Evolutionary conservation across 2,113 vertebrate species (phyloP), one percentile per base, ranked within the genome.

Genomic region (Reinhardtius hippoglossoides): DNA sequence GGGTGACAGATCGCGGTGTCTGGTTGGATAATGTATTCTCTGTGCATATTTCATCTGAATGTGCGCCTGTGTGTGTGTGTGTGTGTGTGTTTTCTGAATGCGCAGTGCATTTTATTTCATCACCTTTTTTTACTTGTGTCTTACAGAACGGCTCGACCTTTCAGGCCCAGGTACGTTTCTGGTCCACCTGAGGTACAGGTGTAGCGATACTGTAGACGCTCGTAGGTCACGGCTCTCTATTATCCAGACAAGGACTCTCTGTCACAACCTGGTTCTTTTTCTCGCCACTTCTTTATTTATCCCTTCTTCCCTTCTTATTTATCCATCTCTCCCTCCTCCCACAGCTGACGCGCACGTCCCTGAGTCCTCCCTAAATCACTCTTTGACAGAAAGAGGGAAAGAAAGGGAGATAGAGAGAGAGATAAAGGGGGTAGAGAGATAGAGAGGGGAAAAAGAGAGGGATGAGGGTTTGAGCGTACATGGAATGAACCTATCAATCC

Each of bases 401-500:
- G 87, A 92, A 88, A 86, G 65, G 61, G 78, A 80, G 84, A 83
- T 24, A 61, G 74, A 84, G 80, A 73, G 71, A 83, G 81, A 89
- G 82, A 90, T 87, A 89, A 86, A 88, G 80, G 82, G 84, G 86
- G 48, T 80, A 83, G 89, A 88, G 80, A 83, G 84, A 86, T 58
- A 71, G 91, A 87, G 88, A 85, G 84, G 67, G 80, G 60, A 65
- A 81, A 87, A 84, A 88, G 87, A 90, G 82, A 89, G 87, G 81
- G 87, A 90, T 90, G 90, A 87, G 88, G 84, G 81, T 78, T 90
- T 87, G 91, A 90, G 87, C 77, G 80, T 89, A 85, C 89, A 91
- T 93, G 91, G 92, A 94, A 94, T 94, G 91, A 94, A 94, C 93
- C 94, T 94, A 95, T 95, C 94, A 95, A 95, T 95, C 94, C 93